Conservation (phyloP, 1,140 invertebrate species). For the Meteorus sp. region DNA sequence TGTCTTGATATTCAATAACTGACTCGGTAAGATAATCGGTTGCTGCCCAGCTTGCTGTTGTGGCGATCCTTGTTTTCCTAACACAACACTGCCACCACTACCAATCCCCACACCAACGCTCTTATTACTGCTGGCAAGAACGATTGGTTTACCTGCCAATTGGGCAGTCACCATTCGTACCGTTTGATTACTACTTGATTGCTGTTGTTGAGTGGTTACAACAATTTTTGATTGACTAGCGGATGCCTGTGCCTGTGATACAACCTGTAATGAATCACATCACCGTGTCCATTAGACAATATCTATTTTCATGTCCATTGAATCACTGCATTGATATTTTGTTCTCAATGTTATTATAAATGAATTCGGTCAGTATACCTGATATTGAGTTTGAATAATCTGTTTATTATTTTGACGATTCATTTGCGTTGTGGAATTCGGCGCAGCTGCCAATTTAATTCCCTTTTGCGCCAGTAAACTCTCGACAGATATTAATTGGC, state of each 20-base stretch:
- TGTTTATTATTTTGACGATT: conserved; percentile 54
- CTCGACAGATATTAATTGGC: conserved; percentile 70
- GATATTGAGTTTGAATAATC: conserved; percentile 55
- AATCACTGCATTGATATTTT: conserved; percentile 4
- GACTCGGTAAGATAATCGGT: conserved; percentile 67
- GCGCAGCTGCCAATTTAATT: conserved; percentile 48
- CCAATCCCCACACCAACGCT: conserved; percentile 49
- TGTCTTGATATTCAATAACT: conserved; percentile 69
- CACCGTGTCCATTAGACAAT: conserved; percentile 9
- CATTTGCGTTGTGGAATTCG: conserved; percentile 45
- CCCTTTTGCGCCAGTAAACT: conserved; percentile 67
- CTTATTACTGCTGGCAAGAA: conserved; percentile 63
- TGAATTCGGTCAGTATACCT: conserved; percentile 36
- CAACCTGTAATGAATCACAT: conserved; percentile 39
- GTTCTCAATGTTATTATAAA: background rate
- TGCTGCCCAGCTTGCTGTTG: conserved; percentile 41
- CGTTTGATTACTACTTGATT: conserved; percentile 42
- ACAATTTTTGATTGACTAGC: conserved; percentile 53
- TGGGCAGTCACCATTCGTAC: conserved; percentile 65
- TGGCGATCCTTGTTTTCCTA: conserved; percentile 42
- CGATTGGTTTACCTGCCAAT: conserved; percentile 67
- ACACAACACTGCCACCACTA: conserved; percentile 41
- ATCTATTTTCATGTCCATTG: background rate
- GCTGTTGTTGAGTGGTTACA: conserved; percentile 48
- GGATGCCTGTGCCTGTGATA: conserved; percentile 50